Evolutionary conservation across 37 sponge, comb jelly and placozoan genomes (phyloP).

Genomic region (Ianthella basta): DNA sequence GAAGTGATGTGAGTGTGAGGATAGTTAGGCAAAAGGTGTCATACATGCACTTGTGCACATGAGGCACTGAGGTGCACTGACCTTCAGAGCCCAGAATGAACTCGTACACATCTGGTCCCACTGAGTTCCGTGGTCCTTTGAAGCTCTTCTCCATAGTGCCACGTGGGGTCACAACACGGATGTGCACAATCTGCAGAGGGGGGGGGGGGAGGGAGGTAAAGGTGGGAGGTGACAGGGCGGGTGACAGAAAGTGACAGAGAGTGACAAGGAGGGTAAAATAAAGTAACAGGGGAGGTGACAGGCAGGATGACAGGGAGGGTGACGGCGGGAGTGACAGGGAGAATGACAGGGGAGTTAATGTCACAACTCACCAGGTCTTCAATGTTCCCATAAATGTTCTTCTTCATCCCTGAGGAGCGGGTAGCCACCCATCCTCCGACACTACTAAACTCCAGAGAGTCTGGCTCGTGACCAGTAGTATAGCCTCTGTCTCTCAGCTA

Average conservation of each 20-base stretch:
- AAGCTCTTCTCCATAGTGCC: constrained; percentile 85
- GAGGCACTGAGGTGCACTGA: background rate
- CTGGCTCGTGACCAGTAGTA: constrained; percentile 93
- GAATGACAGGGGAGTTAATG: too few relatives aligned
- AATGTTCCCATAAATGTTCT: constrained; percentile 97
- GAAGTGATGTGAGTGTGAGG: background rate
- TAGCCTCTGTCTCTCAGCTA: constrained; percentile 82
- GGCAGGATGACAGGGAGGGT: too few relatives aligned
- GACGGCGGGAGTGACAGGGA: too few relatives aligned
- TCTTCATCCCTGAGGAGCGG: constrained; percentile 96
- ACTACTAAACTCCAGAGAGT: constrained; percentile 92
- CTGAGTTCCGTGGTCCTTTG: constrained; percentile 90
- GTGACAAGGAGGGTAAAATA: too few relatives aligned
- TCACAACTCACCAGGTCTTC: constrained; percentile 79
- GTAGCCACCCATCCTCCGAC: constrained; percentile 98
- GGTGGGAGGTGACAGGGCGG: too few relatives aligned
- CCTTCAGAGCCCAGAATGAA: constrained; percentile 98
- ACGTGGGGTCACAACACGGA: constrained; percentile 86
- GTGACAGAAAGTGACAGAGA: too few relatives aligned
- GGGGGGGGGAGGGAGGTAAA: too few relatives aligned
- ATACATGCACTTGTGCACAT: background rate
- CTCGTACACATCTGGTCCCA: constrained; percentile 95
- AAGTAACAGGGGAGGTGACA: too few relatives aligned
- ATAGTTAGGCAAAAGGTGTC: too few relatives aligned
- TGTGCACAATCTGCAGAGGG: constrained; percentile 47